phyloP scores from a whole-genome alignment of 2,797 vertebrate genomes.

The Typhlichthys eigenmanni region DNA sequence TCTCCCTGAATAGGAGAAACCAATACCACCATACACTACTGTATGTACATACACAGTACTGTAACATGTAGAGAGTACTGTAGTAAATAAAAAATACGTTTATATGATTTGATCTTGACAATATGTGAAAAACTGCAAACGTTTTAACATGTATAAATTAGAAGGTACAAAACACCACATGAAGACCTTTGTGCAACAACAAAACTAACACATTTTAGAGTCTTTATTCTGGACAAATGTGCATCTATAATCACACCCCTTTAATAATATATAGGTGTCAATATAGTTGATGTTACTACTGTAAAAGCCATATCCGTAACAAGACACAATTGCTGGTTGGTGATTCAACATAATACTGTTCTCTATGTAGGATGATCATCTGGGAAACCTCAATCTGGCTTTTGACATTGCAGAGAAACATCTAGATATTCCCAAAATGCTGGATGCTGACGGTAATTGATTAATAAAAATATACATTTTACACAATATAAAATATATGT shows the following conservation, averaged over 20 bases:
- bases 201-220: no score
- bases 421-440: conserved; percentile 98
- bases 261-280: no score
- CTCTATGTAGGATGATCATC: conserved; percentile 89
- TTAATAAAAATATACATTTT: neutral
- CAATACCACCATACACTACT: no score
- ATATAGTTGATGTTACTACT: no score
- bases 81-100: neutral
- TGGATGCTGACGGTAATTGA: conserved; percentile 93
- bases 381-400: conserved; percentile 97
- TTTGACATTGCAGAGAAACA: conserved; percentile 99
- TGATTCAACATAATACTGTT: conserved; percentile 57
- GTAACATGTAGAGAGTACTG: neutral
- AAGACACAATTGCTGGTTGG: conserved; percentile 51
- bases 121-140: neutral
- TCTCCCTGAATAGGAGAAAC: no score
- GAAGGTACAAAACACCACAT: neutral
- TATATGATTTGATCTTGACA: neutral
- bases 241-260: neutral
- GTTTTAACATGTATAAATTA: neutral
- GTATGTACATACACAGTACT: no score
- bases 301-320: no score
- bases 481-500: no score
- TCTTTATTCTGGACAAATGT: neutral
- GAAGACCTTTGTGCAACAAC: no score